Conservation (phyloP, 1,140 invertebrate genomes). For the Coboldia fuscipes region DNA sequence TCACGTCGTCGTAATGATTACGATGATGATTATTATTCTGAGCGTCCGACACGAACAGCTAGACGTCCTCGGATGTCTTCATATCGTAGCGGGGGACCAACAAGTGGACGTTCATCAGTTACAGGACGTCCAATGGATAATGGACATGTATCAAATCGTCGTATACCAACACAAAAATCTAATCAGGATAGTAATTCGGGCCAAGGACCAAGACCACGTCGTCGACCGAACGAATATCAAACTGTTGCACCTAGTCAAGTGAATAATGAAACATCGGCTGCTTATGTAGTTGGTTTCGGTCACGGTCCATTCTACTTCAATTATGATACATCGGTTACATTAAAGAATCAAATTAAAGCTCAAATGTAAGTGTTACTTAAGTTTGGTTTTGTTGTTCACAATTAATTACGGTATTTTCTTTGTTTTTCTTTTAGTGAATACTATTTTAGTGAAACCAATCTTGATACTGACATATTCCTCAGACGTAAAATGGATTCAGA, state of each 20-base stretch:
- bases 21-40: not conserved
- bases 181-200: constrained; percentile 18
- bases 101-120: too few relatives aligned
- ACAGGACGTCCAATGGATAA: not conserved
- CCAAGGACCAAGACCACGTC: constrained; percentile 18
- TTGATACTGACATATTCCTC: constrained; percentile 88
- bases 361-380: constrained; percentile 46
- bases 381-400: constrained; percentile 1
- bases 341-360: constrained; percentile 61
- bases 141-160: not conserved
- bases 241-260: constrained; percentile 6
- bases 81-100: not conserved
- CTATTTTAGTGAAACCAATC: constrained; percentile 96
- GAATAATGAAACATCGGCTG: not conserved
- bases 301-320: too few relatives aligned
- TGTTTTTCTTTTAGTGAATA: constrained; percentile 55
- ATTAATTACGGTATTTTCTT: constrained; percentile 2
- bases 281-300: not conserved
- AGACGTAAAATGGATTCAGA: constrained; percentile 88
- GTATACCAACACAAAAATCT: not conserved
- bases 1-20: not conserved
- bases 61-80: not conserved
- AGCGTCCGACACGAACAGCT: not conserved
- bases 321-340: constrained; percentile 29
- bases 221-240: constrained; percentile 17